phyloP scores from a whole-genome alignment of 2,113 vertebrate genomes.

The Ciconia maguari region DNA sequence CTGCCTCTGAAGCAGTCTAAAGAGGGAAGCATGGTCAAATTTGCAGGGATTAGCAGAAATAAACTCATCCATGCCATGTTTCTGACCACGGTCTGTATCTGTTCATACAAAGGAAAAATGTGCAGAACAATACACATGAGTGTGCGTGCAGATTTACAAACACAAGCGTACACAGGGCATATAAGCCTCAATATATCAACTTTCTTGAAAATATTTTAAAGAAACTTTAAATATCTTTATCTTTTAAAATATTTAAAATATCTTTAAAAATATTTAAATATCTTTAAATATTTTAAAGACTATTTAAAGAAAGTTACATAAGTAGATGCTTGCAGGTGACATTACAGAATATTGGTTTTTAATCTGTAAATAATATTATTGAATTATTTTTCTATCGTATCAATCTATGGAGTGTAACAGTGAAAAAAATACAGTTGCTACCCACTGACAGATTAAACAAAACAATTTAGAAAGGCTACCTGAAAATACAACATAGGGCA shows the following conservation, averaged over 20 bases:
- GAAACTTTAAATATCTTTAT: neutral
- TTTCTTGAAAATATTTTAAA: neutral
- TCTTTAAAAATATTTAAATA: too few relatives aligned
- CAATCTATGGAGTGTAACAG: neutral
- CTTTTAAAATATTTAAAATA: too few relatives aligned
- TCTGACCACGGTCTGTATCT: conserved; percentile 88
- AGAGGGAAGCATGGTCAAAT: conserved; percentile 89
- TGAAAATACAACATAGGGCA: neutral
- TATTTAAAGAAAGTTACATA: neutral
- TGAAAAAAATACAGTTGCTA: neutral
- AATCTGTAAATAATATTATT: neutral
- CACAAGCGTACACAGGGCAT: neutral
- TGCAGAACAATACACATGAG: neutral
- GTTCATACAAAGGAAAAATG: conserved; percentile 32
- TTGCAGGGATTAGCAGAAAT: conserved; percentile 89
- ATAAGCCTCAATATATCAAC: neutral
- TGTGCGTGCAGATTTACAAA: neutral
- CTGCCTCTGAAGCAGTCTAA: conserved; percentile 87
- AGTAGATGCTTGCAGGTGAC: neutral
- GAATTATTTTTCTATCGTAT: neutral
- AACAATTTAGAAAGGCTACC: neutral
- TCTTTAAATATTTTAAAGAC: too few relatives aligned
- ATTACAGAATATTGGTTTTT: neutral
- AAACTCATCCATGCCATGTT: conserved; percentile 92
- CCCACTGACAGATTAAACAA: neutral